These are phyloP conservation scores for Pocillopora meandrina DNA, from an alignment of 92 coral and sea anemone genomes.

Conservation along the genomic window DNA sequence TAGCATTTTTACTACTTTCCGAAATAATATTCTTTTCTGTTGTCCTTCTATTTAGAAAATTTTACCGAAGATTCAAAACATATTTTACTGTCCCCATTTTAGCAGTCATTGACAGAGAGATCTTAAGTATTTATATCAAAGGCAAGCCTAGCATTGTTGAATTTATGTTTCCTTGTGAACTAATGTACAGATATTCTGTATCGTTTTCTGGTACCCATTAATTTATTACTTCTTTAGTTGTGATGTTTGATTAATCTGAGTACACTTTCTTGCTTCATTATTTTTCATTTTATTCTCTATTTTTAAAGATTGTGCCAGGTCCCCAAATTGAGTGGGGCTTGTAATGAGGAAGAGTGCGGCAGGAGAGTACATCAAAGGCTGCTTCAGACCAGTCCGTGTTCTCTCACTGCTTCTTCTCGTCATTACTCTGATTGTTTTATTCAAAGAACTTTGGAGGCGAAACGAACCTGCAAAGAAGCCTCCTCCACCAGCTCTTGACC, in stretches of 20 bases:
- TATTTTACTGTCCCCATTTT: too few species aligned
- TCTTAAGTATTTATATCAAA: too few species aligned
- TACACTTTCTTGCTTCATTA: not conserved
- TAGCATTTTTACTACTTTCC: not conserved
- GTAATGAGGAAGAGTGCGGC: conserved; percentile 37
- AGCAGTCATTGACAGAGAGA: too few species aligned
- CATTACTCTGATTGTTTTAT: conserved; percentile 29
- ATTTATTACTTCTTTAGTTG: too few species aligned
- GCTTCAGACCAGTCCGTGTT: conserved; percentile 47
- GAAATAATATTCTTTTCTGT: too few species aligned
- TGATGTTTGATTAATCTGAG: too few species aligned
- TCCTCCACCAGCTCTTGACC: conserved; percentile 45
- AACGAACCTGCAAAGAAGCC: conserved; percentile 18
- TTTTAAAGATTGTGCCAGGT: conserved; percentile 1
- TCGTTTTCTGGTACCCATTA: not conserved
- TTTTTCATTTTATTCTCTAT: not conserved
- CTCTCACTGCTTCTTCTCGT: conserved; percentile 38
- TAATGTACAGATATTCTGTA: not conserved
- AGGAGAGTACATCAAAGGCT: conserved; percentile 37
- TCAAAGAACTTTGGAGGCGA: conserved; percentile 53
- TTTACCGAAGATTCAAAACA: too few species aligned
- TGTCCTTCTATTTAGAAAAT: too few species aligned
- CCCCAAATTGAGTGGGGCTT: conserved; percentile 33
- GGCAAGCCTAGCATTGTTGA: too few species aligned
- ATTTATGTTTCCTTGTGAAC: not conserved